Evolutionary conservation across 1,140 invertebrate genomes (phyloP).

Genomic region (Eueides isabella): DNA sequence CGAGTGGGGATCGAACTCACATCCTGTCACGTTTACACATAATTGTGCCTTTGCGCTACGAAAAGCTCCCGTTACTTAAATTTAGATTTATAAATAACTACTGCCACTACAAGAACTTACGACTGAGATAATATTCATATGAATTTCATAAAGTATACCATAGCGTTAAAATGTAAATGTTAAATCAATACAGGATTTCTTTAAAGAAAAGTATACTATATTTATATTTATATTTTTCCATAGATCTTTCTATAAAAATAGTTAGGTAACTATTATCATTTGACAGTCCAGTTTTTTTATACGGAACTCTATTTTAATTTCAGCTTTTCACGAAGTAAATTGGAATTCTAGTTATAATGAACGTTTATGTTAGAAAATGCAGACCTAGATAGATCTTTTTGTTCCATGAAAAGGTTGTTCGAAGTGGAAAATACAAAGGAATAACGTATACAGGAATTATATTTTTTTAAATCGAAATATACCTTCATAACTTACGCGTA

Average conservation of each 20-base stretch:
- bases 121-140: too few species aligned
- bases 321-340: not conserved
- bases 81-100: too few species aligned
- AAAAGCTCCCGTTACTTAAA: too few species aligned
- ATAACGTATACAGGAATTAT: not conserved
- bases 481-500: too few species aligned
- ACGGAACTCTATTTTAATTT: not conserved
- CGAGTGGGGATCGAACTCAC: too few species aligned
- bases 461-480: too few species aligned
- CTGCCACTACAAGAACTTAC: too few species aligned
- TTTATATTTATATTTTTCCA: not conserved
- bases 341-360: conserved; percentile 10
- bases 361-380: conserved; percentile 13
- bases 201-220: not conserved
- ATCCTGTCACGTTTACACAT: too few species aligned
- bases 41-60: too few species aligned
- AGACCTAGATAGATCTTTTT: conserved; percentile 9
- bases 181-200: not conserved
- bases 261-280: not conserved
- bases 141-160: too few species aligned
- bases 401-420: not conserved
- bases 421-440: conserved; percentile 4
- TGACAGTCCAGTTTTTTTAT: not conserved
- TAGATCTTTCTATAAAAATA: not conserved
- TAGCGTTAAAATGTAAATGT: not conserved